Base-by-base conservation (phyloP, 2,888 invertebrate species). In the Drosophila birchii region DNA sequence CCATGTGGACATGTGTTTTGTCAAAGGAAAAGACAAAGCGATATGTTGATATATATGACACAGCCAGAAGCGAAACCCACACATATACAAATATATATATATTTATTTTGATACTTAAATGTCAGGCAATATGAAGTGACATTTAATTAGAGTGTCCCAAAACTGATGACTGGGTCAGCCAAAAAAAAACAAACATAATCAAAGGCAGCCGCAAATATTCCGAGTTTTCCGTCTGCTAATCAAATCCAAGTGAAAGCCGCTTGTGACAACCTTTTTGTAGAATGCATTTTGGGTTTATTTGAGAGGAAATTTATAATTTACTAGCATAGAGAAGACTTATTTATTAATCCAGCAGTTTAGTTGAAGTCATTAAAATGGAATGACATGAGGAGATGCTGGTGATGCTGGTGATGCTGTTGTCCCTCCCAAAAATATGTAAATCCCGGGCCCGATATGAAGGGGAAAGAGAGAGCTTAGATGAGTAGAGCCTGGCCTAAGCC, bases 91-190 rank as follows among this genome's bases (percentile, higher is more conserved):
- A 43, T 29, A 78, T 12, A 49, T 18, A 18, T 1, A 47, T 11
- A 29, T 29, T 69, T 76, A 76, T 86, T 80, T 88, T 73, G 71
- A 79, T 78, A 70, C 67, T 70, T 58, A 62, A 68, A 70, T 76
- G 88, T 86, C 81, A 75, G 45, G 77, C 76, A 67, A 76, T 71
- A 66, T 74, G 75, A 88, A 77, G 75, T 88, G 86, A 88, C 89
- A 88, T 86, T 86, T 86, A 81, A 86, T 89, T 88, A 89, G 86
- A 86, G 74, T 74, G 69, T 78, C 64, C 75, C 36, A 71, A 76
- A 63, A 63, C 49, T 71, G 63, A 71, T 67, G 73, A 75, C 56
- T 59, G 60, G 34, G 72, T 53, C 56, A 71, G 44, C 8, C 23
- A 5, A 14, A 7, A 9, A 58, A 61, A 58, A 41, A 39, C 16